phyloP scores from a whole-genome alignment of 2,888 invertebrate species.

The Eutolmus rufibarbis region DNA sequence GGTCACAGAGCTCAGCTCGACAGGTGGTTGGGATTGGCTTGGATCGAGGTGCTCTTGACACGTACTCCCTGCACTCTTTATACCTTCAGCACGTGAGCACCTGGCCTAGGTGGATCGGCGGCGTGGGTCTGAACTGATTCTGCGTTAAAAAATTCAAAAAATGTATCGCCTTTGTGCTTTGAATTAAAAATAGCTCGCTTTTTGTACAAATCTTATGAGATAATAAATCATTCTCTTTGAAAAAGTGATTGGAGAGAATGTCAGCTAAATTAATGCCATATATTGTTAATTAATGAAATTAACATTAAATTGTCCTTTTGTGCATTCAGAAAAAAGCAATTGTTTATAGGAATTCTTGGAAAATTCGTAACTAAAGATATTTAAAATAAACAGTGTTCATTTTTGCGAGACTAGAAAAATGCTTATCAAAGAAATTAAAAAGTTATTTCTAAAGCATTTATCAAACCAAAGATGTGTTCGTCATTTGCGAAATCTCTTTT shows the following conservation, averaged over 20 bases:
- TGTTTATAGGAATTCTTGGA: no score
- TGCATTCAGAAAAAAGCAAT: background rate
- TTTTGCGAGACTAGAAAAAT: no score
- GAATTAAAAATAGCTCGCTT: background rate
- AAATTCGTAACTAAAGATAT: no score
- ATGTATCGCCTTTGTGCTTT: background rate
- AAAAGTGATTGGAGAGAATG: background rate
- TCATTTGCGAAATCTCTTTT: no score
- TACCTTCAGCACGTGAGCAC: background rate
- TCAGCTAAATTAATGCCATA: background rate
- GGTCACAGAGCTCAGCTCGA: constrained; percentile 3
- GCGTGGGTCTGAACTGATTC: background rate
- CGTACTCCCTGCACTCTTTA: background rate
- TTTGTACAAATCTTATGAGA: background rate
- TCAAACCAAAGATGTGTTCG: no score
- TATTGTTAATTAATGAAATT: background rate
- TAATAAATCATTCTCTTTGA: background rate
- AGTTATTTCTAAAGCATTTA: no score
- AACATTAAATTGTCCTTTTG: background rate
- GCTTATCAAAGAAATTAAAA: no score
- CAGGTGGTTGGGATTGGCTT: background rate
- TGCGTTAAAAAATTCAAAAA: background rate
- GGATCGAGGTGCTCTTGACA: background rate
- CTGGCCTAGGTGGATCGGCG: background rate
- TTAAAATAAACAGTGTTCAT: no score